Percentiles rank a stretch among this genome's conserved stretches.
Evolutionary conservation across 2,888 invertebrate species (phyloP).

Genomic region (Melangyna quadrimaculata): DNA sequence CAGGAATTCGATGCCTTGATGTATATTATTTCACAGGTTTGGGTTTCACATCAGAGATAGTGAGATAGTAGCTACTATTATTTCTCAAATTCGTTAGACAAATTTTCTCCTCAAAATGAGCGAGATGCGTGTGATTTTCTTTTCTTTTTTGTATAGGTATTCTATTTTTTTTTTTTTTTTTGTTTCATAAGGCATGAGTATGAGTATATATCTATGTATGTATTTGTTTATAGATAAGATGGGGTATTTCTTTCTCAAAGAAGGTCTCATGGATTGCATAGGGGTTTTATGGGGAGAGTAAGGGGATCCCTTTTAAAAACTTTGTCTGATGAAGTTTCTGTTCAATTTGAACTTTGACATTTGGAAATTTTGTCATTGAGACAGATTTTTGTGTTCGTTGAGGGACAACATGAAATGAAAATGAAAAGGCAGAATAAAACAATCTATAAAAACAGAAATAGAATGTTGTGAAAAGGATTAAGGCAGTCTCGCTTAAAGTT

Average conservation of each 20-base stretch:
- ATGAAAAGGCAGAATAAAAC: not conserved
- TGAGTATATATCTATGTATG: not conserved
- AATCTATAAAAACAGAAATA: not conserved
- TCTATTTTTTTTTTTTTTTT: not conserved
- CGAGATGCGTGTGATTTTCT: not conserved
- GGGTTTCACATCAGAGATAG: too few species aligned
- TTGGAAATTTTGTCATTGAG: slow-evolving; percentile 25
- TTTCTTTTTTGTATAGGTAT: too few species aligned
- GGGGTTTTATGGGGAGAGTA: not conserved
- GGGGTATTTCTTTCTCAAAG: slow-evolving; percentile 9
- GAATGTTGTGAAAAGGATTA: not conserved
- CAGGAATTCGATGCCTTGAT: not conserved
- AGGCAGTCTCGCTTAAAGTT: not conserved
- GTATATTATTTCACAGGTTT: not conserved
- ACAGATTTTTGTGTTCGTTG: not conserved
- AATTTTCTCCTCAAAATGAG: not conserved
- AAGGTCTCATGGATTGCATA: not conserved
- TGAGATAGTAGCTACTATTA: too few species aligned
- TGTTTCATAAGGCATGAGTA: too few species aligned
- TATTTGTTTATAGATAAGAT: not conserved
- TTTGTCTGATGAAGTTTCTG: not conserved
- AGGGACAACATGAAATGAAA: too few species aligned
- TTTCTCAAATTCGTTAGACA: not conserved
- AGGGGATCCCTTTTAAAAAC: not conserved
- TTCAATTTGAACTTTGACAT: slow-evolving; percentile 56